Evolutionary conservation across 2,797 vertebrate species (phyloP).

Genomic region (Hippocampus kuda): DNA sequence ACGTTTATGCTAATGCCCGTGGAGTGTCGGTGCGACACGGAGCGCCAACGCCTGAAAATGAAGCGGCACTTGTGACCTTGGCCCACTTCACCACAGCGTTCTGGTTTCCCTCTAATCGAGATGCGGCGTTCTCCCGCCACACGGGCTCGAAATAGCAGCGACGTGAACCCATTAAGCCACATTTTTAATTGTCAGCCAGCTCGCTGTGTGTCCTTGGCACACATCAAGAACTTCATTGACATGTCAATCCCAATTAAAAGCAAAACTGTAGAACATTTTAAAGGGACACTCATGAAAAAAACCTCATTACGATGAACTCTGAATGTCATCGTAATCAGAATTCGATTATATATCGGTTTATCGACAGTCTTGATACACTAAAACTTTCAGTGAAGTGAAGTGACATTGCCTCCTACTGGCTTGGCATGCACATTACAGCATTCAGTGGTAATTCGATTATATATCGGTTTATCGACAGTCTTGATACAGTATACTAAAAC

Average conservation of each 20-base stretch:
- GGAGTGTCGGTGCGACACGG: constrained; percentile 42
- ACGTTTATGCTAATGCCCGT: constrained; percentile 56
- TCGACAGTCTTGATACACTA: too few species aligned
- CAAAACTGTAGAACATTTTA: constrained; percentile 18
- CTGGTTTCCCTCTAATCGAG: constrained; percentile 60
- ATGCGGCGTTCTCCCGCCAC: constrained; percentile 54
- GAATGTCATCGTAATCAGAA: too few species aligned
- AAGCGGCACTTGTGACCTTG: constrained; percentile 60
- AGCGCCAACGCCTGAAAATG: constrained; percentile 45
- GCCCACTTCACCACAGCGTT: constrained; percentile 57
- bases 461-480: too few species aligned
- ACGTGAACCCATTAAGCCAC: constrained; percentile 59
- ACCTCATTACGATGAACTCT: background rate
- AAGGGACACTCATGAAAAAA: constrained; percentile 8
- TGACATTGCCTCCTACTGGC: background rate
- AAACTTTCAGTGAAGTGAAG: too few species aligned
- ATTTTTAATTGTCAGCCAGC: constrained; percentile 63
- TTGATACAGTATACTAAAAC: too few species aligned
- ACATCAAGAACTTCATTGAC: constrained; percentile 61
- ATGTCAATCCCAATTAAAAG: constrained; percentile 60
- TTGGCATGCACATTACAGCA: background rate
- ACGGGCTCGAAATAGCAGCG: constrained; percentile 59
- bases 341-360: too few species aligned
- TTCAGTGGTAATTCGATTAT: background rate
- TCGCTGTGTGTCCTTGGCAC: constrained; percentile 60